Base-by-base conservation (phyloP, 2,888 invertebrate genomes). In the Agonopterix alstromeriana region DNA sequence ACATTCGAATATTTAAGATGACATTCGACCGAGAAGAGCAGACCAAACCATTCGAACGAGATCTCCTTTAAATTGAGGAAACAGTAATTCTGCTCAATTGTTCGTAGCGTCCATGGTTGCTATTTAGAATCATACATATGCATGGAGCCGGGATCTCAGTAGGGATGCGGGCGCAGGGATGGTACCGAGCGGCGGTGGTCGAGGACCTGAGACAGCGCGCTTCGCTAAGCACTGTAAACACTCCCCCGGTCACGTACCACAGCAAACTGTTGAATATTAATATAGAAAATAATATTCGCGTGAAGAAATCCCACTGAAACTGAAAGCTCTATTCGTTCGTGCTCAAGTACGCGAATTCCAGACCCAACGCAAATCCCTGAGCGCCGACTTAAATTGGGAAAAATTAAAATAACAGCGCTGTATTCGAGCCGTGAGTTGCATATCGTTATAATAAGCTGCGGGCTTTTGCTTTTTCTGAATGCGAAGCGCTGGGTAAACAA, bases 261-360 rank as follows among this genome's bases (percentile, higher is more conserved):
- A 63, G 65, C 77, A 81, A 82, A 81, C 82, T 82, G 83, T 80
- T 87, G 79, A 84, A 87, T 86, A 85, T 85, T 85, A 79, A 85
- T 78, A 78, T 54, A 56, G 65, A 59, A 77, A 79, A 81, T 78
- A 76, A 77, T 77, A 77, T 79, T 73, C 65, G 59, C 67, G 57
- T 61, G 53, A 77, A 77, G 69, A 75, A 75, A 73, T 70, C 64
- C 61, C 57, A 54, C 67, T 67, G 62, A 72, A 70, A 70, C 63
- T 54, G 57, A 67, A 27, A 27, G 60, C 65, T 62, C 49, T 57
- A 52, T 54, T 10, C n/a, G 38, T 38, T 61, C 63, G 67, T 66
- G 64, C 58, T 58, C 56, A 61, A 67, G 66, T 65, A 56, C 63
- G 65, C 67, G 61, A 73, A 73, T 66, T 61, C 57, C 58, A 46